phyloP scores from a whole-genome alignment of 2,113 vertebrate species.

The Ariopsis seemanni region DNA sequence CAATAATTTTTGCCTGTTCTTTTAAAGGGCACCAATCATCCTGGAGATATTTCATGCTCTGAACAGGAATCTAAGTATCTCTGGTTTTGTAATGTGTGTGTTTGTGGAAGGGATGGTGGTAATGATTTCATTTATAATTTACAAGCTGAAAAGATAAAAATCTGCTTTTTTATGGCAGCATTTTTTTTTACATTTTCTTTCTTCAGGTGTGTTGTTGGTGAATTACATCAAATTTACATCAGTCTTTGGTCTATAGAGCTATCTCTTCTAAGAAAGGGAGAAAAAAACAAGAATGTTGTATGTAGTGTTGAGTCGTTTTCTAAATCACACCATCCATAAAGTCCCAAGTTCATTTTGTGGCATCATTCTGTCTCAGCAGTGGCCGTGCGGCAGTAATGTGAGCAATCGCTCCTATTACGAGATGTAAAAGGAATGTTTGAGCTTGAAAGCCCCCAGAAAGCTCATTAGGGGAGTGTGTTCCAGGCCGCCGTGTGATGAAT shows the following conservation, averaged over 20 bases:
- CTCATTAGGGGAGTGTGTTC: slow-evolving; percentile 48
- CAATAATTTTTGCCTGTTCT: neutral
- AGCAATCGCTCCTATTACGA: slow-evolving; percentile 46
- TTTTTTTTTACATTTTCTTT: neutral
- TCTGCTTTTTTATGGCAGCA: neutral
- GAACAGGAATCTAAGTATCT: neutral
- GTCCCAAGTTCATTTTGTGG: slow-evolving; percentile 34
- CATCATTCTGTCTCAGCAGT: neutral
- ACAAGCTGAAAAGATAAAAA: neutral
- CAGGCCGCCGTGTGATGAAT: slow-evolving; percentile 38
- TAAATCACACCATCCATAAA: slow-evolving; percentile 51
- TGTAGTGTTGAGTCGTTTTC: slow-evolving; percentile 25
- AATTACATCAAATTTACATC: slow-evolving; percentile 4
- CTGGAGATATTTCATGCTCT: neutral
- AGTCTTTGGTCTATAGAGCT: neutral
- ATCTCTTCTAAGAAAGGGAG: neutral
- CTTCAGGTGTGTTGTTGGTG: neutral
- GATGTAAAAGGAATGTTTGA: slow-evolving; percentile 45
- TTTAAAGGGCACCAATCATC: neutral
- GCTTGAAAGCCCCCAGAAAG: slow-evolving; percentile 33
- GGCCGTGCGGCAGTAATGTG: slow-evolving; percentile 24
- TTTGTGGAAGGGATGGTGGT: neutral
- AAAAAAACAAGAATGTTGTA: neutral
- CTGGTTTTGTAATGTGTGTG: neutral
- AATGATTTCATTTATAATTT: neutral